Conservation (phyloP, 2,113 vertebrate species). For the Synodontis membranacea region DNA sequence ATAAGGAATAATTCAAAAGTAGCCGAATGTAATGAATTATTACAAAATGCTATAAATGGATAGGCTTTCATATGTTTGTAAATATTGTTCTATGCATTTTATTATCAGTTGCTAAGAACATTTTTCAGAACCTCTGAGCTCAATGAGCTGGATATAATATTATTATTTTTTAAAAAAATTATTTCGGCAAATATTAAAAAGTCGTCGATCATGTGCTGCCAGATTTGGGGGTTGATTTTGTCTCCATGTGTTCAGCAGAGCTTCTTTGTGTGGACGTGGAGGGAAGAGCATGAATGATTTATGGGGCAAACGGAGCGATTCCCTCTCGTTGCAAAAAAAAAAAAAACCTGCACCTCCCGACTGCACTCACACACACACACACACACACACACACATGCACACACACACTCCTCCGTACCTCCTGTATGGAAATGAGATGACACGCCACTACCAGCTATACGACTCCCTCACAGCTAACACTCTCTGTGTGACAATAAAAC, state of each 20-base stretch:
- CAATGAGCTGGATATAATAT: background rate
- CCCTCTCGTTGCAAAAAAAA: constrained; percentile 35
- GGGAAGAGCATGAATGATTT: constrained; percentile 55
- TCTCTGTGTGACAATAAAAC: constrained; percentile 10
- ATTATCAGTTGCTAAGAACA: background rate
- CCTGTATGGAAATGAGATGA: constrained; percentile 22
- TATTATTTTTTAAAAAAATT: background rate
- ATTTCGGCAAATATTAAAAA: background rate
- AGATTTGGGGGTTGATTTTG: constrained; percentile 14
- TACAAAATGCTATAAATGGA: background rate
- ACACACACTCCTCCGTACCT: background rate
- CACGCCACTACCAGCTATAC: background rate
- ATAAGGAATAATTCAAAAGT: background rate
- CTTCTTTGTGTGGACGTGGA: constrained; percentile 50
- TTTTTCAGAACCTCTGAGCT: background rate
- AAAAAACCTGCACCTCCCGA: constrained; percentile 6
- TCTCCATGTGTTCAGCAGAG: constrained; percentile 25
- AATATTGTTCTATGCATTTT: background rate
- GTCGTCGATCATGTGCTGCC: background rate
- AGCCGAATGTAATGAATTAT: background rate
- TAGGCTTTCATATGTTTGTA: background rate
- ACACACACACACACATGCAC: constrained; percentile 21
- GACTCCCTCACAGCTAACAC: background rate
- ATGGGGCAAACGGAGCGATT: constrained; percentile 47
- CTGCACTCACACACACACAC: constrained; percentile 29